Evolutionary conservation across 1,140 invertebrate genomes (phyloP), one percentile per base, ranked within the genome.

Genomic region (Drosophila setifemur): DNA sequence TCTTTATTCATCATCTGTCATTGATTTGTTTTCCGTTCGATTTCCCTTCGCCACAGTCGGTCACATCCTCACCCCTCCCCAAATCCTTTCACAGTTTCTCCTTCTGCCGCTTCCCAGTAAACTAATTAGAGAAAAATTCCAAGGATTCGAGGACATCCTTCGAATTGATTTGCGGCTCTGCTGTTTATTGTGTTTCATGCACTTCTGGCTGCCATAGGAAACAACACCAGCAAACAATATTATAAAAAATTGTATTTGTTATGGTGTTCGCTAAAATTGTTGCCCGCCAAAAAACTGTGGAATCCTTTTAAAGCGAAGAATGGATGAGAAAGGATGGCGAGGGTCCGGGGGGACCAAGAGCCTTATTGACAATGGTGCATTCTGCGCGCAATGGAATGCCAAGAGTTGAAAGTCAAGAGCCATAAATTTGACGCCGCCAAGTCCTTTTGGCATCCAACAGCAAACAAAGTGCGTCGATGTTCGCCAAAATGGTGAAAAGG

Each of bases 401-500:
- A 67, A 67, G 63, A 67, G 49, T 54, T 31, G 49, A 47, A 29
- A 29, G 66, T 69, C 50, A 69, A 68, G 49, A 25, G 49, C 64
- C 66, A 69, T 69, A 69, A 69, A 69, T 69, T 69, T 69, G 66
- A 69, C 63, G 66, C 66, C 66, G 64, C 42, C 33, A 69, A 68
- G 64, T 68, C 64, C 66, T 69, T 57, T 68, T 69, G 66, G 64
- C 64, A 68, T 69, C 49, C 63, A 26, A n/a, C 19, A 48, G 64
- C 63, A 69, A 69, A 69, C 66, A 69, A 69, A 69, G 57, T 69
- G 66, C 66, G 49, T 69, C 40, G 26, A 68, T 66, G 19, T 48
- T 33, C 48, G 50, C 60, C 53, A 55, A 25, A 55, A 47, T 44
- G 58, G 40, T 26, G 47, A 37, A 37, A 8, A 37, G 52, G 19